Percentiles rank a stretch among this genome's conserved stretches.
phyloP scores from a whole-genome alignment of 2,888 invertebrate genomes.

The Agapetus fuscipes region DNA sequence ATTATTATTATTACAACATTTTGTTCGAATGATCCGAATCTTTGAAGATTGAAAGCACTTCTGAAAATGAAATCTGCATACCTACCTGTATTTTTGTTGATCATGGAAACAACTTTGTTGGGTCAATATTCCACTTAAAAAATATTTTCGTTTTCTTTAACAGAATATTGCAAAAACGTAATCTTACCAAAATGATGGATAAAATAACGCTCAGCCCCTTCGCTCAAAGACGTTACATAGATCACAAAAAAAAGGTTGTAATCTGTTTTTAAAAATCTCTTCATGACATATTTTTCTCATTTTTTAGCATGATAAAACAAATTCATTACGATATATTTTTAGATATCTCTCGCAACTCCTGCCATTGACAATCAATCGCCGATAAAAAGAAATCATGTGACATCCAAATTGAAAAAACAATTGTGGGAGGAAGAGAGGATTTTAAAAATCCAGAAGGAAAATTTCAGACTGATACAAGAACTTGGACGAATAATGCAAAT shows the following conservation, averaged over 20 bases:
- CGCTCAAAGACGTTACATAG: slow-evolving; percentile 12
- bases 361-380: slow-evolving; percentile 60
- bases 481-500: slow-evolving; percentile 51
- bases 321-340: too few relatives aligned
- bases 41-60: too few relatives aligned
- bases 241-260: slow-evolving; percentile 17
- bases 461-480: slow-evolving; percentile 57
- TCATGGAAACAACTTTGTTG: too few relatives aligned
- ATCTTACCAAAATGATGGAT: too few relatives aligned
- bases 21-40: too few relatives aligned
- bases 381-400: slow-evolving; percentile 52
- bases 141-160: too few relatives aligned
- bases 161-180: too few relatives aligned
- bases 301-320: neutral
- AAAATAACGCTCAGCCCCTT: slow-evolving; percentile 13
- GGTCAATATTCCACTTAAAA: too few relatives aligned
- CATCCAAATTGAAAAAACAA: slow-evolving; percentile 56
- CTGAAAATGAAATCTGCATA: too few relatives aligned
- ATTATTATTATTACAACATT: too few relatives aligned
- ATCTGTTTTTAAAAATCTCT: neutral
- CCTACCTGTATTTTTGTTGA: too few relatives aligned
- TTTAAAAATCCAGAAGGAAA: slow-evolving; percentile 54
- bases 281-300: neutral
- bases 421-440: slow-evolving; percentile 60
- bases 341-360: slow-evolving; percentile 56